A percentile compares a stretch with the other conserved stretches of the same genome.
Conservation (phyloP, 2,113 vertebrate species). For the Typhlomys cinereus region DNA sequence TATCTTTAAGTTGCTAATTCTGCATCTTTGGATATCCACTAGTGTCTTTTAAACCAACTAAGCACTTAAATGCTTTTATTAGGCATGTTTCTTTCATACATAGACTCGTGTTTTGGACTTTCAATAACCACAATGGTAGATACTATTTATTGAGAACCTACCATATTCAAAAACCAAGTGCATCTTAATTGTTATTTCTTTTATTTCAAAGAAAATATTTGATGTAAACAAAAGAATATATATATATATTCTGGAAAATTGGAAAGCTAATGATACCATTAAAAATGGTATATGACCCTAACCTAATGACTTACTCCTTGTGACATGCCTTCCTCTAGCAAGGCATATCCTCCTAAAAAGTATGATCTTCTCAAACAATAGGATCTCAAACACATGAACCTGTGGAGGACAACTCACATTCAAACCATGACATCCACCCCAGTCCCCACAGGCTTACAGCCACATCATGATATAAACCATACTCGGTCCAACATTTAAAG, state of each 20-base stretch:
- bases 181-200: not conserved
- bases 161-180: not conserved
- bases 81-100: not conserved
- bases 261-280: not conserved
- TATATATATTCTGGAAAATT: not conserved
- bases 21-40: not conserved
- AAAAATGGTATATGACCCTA: not conserved
- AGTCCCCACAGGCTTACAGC: too few relatives aligned
- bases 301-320: too few relatives aligned
- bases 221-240: not conserved
- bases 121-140: not conserved
- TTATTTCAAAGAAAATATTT: conserved; percentile 24
- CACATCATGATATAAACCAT: too few relatives aligned
- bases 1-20: not conserved
- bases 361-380: too few relatives aligned
- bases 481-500: too few relatives aligned
- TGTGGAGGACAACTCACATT: too few relatives aligned
- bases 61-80: not conserved
- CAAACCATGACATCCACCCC: too few relatives aligned
- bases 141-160: not conserved
- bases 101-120: not conserved
- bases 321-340: too few relatives aligned
- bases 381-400: too few relatives aligned
- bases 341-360: too few relatives aligned
- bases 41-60: not conserved